Evolutionary conservation across 2,113 vertebrate genomes (phyloP), one percentile per base, ranked within the genome.

Genomic region (Alosa alosa): DNA sequence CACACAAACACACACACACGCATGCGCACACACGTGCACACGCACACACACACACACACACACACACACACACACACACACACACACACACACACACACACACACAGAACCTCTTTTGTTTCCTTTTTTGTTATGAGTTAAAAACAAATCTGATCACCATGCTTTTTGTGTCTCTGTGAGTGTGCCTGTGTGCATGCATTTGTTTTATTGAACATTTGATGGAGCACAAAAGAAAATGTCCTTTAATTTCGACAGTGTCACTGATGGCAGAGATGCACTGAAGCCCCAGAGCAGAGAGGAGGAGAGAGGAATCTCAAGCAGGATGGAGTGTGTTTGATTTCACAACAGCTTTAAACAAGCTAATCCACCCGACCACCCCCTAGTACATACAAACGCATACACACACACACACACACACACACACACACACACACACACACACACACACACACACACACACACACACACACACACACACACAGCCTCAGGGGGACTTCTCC

Each of bases 171-270:
- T 13, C 9, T 55, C 3, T 17, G 52, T 18, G 52, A 17, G 52
- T 55, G 52, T 55, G 50, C 50, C 1, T 13, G 55, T 20, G 55
- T 60, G 55, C 20, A 6, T 60, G 15, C 15, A 60, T 60, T 20
- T 60, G 55, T 81, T 85, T 88, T 88, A 90, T 91, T 88, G 88
- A 89, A 90, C 88, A 89, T 90, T 91, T 91, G 90, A 83, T 87
- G 81, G 81, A 49, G 84, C 87, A 90, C 84, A 64, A 87, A 81
- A 87, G 22, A 83, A 86, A 60, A 87, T 57, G 81, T 82, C 84
- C 78, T 89, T 89, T 90, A 50, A 91, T 86, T 85, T 46, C 83
- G 88, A 25, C n/a, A 31, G 55, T 17, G 82, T 22, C 64, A 83
- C 11, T 25, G 75, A 83, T 81, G 46, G 84, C 50, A 82, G 82